phyloP scores from a whole-genome alignment of 1,140 invertebrate genomes.

The Plectrocnemia conspersa region DNA sequence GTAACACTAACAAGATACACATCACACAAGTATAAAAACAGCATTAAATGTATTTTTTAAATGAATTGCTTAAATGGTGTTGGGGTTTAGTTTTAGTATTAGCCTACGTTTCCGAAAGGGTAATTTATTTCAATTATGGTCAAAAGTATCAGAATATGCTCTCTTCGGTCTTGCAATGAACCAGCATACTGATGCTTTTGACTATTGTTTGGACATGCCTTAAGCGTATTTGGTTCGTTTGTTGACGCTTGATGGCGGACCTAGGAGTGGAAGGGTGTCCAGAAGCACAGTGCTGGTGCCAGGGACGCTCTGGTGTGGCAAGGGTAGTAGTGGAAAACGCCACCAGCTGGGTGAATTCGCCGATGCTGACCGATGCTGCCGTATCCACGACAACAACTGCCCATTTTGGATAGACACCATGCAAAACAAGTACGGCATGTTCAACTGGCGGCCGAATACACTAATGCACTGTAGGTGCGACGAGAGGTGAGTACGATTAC shows the following conservation, averaged over 20 bases:
- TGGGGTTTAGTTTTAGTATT: too few relatives aligned
- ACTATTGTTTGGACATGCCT: too few relatives aligned
- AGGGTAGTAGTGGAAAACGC: conserved; percentile 67
- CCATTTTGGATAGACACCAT: conserved; percentile 74
- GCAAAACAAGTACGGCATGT: conserved; percentile 70
- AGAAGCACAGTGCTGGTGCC: conserved; percentile 64
- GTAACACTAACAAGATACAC: too few relatives aligned
- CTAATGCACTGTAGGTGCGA: conserved; percentile 86
- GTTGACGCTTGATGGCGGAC: conserved; percentile 1
- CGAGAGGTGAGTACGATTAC: conserved; percentile 69
- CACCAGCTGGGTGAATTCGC: conserved; percentile 75
- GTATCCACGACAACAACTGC: conserved; percentile 76
- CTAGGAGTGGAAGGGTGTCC: conserved; percentile 39
- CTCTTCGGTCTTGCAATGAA: too few relatives aligned
- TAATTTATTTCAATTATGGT: too few relatives aligned
- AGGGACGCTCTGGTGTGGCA: conserved; percentile 85
- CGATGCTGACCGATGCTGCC: conserved; percentile 75
- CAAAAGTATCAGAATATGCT: too few relatives aligned
- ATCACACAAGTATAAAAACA: too few relatives aligned
- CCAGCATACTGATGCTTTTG: too few relatives aligned
- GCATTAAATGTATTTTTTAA: too few relatives aligned
- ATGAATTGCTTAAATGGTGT: too few relatives aligned
- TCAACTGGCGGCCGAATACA: conserved; percentile 80
- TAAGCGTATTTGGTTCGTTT: too few relatives aligned
- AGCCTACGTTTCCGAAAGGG: too few relatives aligned